phyloP scores from a whole-genome alignment of 2,113 vertebrate species.

The Agapornis roseicollis region DNA sequence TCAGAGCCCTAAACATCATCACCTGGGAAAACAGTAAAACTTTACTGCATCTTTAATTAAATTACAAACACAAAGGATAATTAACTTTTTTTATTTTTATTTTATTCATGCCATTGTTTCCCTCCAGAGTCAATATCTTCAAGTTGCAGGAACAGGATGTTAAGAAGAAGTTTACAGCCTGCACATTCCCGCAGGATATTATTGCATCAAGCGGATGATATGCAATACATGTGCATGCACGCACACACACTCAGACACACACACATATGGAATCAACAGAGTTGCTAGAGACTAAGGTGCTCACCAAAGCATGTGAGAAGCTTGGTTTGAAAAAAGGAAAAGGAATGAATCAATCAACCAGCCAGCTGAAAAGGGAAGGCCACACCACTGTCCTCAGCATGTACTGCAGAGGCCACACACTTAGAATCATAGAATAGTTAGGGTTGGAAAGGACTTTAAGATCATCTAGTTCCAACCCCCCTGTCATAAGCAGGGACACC shows the following conservation, averaged over 20 bases:
- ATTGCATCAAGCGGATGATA: conserved; percentile 25
- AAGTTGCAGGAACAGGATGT: conserved; percentile 74
- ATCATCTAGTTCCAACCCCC: no score
- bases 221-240: neutral
- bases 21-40: conserved; percentile 85
- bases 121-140: conserved; percentile 79
- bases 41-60: conserved; percentile 89
- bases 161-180: conserved; percentile 72
- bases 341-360: conserved; percentile 56
- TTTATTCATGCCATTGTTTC: conserved; percentile 85
- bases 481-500: no score
- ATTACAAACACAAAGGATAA: conserved; percentile 91
- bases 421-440: no score
- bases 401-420: neutral
- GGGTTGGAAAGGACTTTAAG: no score
- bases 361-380: conserved; percentile 8
- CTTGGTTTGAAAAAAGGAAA: conserved; percentile 1
- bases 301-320: conserved; percentile 27
- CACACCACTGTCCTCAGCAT: neutral
- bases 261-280: neutral
- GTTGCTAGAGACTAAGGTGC: neutral
- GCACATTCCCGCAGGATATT: conserved; percentile 3
- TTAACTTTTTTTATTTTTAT: conserved; percentile 87
- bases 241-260: neutral
- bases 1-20: conserved; percentile 82